A percentile compares a stretch with the other conserved stretches of the same genome.
These are phyloP conservation scores for Fragum sueziense DNA, from an alignment of 2,888 invertebrate species.

Conservation along the genomic window DNA sequence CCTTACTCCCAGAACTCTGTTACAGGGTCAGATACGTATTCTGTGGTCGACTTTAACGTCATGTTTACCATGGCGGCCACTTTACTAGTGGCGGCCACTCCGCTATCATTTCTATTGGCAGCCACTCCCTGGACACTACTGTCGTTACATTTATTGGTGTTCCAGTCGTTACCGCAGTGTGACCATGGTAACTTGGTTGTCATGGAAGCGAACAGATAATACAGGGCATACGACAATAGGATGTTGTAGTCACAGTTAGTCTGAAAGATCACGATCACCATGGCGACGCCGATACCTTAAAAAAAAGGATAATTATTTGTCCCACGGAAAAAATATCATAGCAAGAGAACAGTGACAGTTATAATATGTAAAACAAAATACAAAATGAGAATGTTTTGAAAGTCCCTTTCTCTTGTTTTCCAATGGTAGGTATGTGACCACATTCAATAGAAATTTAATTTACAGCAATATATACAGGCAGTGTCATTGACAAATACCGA, in stretches of 20 bases:
- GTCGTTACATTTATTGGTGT: conserved; percentile 85
- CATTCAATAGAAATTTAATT: too few species aligned
- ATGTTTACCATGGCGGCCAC: not conserved
- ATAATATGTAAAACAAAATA: too few species aligned
- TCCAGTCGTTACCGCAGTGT: conserved; percentile 91
- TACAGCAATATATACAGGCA: too few species aligned
- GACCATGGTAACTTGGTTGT: conserved; percentile 89
- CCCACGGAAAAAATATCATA: too few species aligned
- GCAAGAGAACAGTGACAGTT: too few species aligned
- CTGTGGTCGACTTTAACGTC: not conserved
- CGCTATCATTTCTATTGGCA: not conserved
- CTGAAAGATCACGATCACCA: conserved; percentile 82
- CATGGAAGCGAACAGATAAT: conserved; percentile 90
- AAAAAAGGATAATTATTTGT: too few species aligned
- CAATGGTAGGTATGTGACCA: too few species aligned
- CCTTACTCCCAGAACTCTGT: conserved; percentile 84
- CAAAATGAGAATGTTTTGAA: too few species aligned
- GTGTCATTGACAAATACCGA: too few species aligned
- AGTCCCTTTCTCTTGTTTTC: too few species aligned
- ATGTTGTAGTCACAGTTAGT: conserved; percentile 85
- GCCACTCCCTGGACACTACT: not conserved
- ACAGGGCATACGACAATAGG: conserved; percentile 91
- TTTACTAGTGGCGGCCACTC: not conserved
- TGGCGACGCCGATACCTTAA: conserved; percentile 80
- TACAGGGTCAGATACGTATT: conserved; percentile 43